A percentile compares a stretch with the other conserved stretches of the same genome.
Conservation (phyloP, 53 echinoderm and acorn worm genomes). For the Pentamera pediparva region DNA sequence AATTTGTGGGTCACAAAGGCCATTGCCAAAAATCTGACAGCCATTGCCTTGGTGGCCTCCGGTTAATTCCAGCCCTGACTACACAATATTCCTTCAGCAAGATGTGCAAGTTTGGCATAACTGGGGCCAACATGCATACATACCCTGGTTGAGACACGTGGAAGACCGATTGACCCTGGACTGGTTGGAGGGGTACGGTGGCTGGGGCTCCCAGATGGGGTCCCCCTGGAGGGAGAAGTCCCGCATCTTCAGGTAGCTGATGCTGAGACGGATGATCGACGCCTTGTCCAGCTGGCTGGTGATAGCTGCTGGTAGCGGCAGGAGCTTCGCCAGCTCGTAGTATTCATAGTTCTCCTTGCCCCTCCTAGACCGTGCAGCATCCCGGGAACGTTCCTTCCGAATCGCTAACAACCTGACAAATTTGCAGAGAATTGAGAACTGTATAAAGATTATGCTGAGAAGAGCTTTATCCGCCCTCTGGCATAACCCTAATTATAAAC, state of each 20-base stretch:
- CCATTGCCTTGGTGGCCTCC: no score
- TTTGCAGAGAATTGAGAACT: no score
- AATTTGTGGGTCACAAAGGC: no score
- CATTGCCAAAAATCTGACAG: no score
- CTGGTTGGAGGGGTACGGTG: constrained; percentile 12
- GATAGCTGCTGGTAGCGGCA: constrained; percentile 95
- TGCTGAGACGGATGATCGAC: constrained; percentile 95
- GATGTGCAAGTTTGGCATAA: no score
- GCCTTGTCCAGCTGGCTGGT: constrained; percentile 99
- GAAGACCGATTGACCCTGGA: constrained; percentile 25
- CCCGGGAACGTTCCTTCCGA: constrained; percentile 88
- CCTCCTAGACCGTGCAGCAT: constrained; percentile 83
- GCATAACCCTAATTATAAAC: not conserved
- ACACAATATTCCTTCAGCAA: no score
- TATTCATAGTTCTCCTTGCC: constrained; percentile 99
- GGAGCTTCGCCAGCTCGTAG: constrained; percentile 94
- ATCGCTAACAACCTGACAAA: constrained; percentile 71
- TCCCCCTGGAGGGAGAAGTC: constrained; percentile 87
- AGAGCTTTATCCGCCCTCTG: no score
- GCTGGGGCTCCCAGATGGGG: constrained; percentile 74
- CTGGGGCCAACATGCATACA: no score
- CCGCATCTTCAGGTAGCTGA: constrained; percentile 92
- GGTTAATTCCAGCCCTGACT: no score
- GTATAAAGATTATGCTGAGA: no score
- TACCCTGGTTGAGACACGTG: constrained; percentile 29